These are phyloP conservation scores for Mellilla xanthometata DNA, from an alignment of 2,888 invertebrate genomes.

Conservation along the genomic window DNA sequence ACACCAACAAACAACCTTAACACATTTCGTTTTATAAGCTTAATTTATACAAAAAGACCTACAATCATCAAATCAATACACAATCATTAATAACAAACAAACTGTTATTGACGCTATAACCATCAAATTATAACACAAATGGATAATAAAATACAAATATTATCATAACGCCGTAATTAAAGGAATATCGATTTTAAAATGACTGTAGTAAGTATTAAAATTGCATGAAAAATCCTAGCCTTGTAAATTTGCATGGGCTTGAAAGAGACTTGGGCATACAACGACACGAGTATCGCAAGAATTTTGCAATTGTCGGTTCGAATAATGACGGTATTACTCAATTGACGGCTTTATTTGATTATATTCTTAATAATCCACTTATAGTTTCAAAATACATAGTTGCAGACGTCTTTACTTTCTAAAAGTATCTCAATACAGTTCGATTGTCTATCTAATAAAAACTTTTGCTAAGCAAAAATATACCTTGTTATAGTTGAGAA, in stretches of 20 bases:
- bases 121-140: slow-evolving; percentile 52
- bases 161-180: slow-evolving; percentile 25
- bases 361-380: slow-evolving; percentile 29
- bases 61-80: slow-evolving; percentile 10
- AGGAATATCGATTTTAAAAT: slow-evolving; percentile 25
- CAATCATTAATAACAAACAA: slow-evolving; percentile 51
- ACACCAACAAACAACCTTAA: slow-evolving; percentile 1
- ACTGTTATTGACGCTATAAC: slow-evolving; percentile 47
- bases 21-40: neutral
- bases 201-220: slow-evolving; percentile 23
- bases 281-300: slow-evolving; percentile 49
- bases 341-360: slow-evolving; percentile 32
- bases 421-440: slow-evolving; percentile 2
- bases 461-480: no score
- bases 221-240: slow-evolving; percentile 31
- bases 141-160: slow-evolving; percentile 43
- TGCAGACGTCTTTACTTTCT: slow-evolving; percentile 1
- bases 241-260: slow-evolving; percentile 55
- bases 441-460: slow-evolving; percentile 1
- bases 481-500: no score
- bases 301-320: slow-evolving; percentile 52
- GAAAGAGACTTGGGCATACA: slow-evolving; percentile 44
- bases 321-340: slow-evolving; percentile 48
- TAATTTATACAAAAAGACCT: neutral
- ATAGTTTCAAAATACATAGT: slow-evolving; percentile 16